Conservation (phyloP, 1,140 invertebrate genomes). For the Dermatophagoides farinae region DNA sequence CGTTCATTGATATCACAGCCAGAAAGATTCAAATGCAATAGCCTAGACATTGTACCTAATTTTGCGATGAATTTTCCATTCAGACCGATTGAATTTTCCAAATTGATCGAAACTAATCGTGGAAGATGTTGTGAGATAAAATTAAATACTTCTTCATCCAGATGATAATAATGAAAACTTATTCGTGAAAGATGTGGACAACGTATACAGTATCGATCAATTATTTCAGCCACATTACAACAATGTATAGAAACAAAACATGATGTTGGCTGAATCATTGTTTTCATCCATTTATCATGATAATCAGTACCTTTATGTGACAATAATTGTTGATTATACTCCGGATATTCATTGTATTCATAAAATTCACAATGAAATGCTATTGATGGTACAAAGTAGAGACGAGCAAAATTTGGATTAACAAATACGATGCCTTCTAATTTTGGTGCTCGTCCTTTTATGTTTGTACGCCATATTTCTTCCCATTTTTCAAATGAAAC, state of each 20-base stretch:
- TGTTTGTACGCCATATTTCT: background rate
- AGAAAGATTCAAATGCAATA: constrained; percentile 3
- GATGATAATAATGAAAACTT: background rate
- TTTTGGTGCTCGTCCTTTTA: background rate
- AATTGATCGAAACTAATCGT: background rate
- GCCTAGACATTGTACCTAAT: background rate
- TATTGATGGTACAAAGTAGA: background rate
- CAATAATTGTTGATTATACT: background rate
- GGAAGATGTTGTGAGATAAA: background rate
- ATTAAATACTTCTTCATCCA: background rate
- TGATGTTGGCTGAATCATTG: background rate
- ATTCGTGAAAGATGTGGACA: background rate
- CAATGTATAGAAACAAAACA: background rate
- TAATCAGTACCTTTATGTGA: background rate
- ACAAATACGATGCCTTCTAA: background rate
- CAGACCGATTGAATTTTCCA: constrained; percentile 7
- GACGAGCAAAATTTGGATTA: constrained; percentile 1
- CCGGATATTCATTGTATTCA: background rate
- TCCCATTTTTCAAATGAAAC: background rate
- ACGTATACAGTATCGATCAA: background rate
- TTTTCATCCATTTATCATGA: background rate
- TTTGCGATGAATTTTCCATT: background rate
- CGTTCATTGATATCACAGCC: background rate
- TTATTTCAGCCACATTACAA: background rate
- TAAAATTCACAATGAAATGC: background rate